phyloP scores from a whole-genome alignment of 2,113 vertebrate species.

The Passer montanus region DNA sequence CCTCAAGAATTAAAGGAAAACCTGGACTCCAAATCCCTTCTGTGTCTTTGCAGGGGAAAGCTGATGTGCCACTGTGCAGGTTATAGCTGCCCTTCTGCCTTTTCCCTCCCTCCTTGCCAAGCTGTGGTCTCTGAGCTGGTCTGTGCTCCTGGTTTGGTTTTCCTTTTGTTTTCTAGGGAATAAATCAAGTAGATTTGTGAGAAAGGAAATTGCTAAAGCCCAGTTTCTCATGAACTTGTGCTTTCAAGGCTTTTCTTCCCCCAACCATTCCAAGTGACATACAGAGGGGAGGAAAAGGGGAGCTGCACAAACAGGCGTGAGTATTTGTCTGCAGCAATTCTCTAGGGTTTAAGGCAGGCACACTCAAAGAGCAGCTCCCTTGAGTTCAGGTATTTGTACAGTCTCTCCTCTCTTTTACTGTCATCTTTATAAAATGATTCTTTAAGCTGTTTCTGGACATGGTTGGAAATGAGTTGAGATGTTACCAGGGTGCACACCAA shows the following conservation, averaged over 20 bases:
- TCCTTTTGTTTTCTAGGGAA: background rate
- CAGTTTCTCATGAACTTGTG: background rate
- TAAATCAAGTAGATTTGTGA: background rate
- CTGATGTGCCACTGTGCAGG: background rate
- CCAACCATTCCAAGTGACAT: background rate
- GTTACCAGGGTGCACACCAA: background rate
- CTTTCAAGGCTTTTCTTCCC: background rate
- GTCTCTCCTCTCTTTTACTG: background rate
- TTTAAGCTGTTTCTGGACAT: background rate
- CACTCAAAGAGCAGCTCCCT: background rate
- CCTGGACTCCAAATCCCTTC: background rate
- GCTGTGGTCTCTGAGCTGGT: background rate
- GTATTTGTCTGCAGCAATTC: background rate
- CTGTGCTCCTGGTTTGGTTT: background rate
- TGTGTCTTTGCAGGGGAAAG: background rate
- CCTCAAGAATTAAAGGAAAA: background rate
- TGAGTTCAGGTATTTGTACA: background rate
- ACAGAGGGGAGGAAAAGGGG: background rate
- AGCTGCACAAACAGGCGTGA: accelerated
- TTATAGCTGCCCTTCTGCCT: background rate
- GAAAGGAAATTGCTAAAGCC: background rate
- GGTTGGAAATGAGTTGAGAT: background rate
- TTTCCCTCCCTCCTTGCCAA: background rate
- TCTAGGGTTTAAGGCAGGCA: background rate
- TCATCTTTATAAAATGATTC: background rate